phyloP scores from a whole-genome alignment of 2,888 invertebrate genomes.

The Dermolepida albohirtum region DNA sequence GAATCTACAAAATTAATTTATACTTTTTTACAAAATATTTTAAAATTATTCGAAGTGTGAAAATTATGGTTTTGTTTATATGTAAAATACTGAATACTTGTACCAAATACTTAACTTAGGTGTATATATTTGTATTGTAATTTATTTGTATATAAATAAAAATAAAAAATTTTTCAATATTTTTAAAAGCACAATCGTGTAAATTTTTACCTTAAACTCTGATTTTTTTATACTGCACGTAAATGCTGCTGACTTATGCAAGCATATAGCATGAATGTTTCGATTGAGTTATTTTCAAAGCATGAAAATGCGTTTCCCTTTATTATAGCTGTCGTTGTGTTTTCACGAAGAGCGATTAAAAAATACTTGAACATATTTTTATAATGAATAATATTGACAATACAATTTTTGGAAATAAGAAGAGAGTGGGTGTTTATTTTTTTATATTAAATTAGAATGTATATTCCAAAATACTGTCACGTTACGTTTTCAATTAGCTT shows the following conservation, averaged over 20 bases:
- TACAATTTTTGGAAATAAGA: no score
- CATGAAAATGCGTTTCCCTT: constrained; percentile 1
- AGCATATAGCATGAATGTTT: constrained; percentile 30
- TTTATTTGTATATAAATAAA: constrained; percentile 35
- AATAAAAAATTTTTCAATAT: constrained; percentile 1
- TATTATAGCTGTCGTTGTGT: not conserved
- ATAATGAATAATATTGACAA: no score
- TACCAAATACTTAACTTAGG: constrained; percentile 38
- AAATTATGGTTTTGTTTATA: not conserved
- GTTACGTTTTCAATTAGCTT: no score
- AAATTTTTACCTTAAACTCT: not conserved
- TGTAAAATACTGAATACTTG: constrained; percentile 8
- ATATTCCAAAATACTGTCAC: no score
- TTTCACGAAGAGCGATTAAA: not conserved
- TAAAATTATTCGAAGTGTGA: no score
- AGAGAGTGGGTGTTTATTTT: no score
- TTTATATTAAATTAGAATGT: no score
- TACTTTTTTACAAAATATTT: not conserved
- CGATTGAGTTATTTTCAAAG: constrained; percentile 1
- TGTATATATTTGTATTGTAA: constrained; percentile 36
- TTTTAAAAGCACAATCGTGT: constrained; percentile 19
- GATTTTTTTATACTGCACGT: not conserved
- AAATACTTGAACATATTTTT: no score
- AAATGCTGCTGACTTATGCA: constrained; percentile 1
- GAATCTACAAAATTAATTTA: not conserved